Conservation (phyloP, 2,888 invertebrate genomes). For the Brachylomia viminalis region DNA sequence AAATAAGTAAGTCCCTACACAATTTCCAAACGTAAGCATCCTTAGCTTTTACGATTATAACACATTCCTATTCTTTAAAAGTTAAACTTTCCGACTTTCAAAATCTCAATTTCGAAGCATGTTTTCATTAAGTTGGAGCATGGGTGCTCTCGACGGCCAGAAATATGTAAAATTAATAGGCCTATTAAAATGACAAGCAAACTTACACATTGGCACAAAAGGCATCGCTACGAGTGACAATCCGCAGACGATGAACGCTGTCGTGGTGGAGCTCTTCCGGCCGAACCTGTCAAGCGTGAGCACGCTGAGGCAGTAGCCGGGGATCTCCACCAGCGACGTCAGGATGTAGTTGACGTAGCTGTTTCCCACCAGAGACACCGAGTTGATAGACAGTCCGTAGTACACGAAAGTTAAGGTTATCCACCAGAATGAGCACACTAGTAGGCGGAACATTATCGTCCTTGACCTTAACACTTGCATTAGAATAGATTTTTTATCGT, state of each 20-base stretch:
- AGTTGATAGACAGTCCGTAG: slow-evolving; percentile 95
- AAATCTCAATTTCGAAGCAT: not conserved
- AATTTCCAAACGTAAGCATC: not conserved
- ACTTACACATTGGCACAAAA: slow-evolving; percentile 90
- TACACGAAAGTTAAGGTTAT: slow-evolving; percentile 94
- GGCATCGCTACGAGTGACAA: slow-evolving; percentile 89
- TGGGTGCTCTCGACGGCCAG: not conserved
- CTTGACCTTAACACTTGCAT: slow-evolving; percentile 88
- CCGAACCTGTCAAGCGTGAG: slow-evolving; percentile 91
- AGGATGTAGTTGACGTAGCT: slow-evolving; percentile 94
- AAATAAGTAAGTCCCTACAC: not conserved
- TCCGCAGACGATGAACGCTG: slow-evolving; percentile 91
- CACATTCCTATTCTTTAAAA: not conserved
- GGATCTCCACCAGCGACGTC: slow-evolving; percentile 92
- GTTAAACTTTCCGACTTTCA: not conserved
- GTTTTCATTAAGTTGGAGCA: not conserved
- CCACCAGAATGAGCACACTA: slow-evolving; percentile 95
- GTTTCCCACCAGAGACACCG: slow-evolving; percentile 93
- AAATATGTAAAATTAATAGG: not conserved
- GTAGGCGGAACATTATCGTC: slow-evolving; percentile 87
- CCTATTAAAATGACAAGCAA: not conserved
- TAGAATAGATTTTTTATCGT: slow-evolving; percentile 67
- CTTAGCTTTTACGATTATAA: too few relatives aligned
- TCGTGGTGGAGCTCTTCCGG: slow-evolving; percentile 90
- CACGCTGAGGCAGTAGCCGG: slow-evolving; percentile 91